phyloP scores from a whole-genome alignment of 2,888 invertebrate species.

The Diarsia brunnea region DNA sequence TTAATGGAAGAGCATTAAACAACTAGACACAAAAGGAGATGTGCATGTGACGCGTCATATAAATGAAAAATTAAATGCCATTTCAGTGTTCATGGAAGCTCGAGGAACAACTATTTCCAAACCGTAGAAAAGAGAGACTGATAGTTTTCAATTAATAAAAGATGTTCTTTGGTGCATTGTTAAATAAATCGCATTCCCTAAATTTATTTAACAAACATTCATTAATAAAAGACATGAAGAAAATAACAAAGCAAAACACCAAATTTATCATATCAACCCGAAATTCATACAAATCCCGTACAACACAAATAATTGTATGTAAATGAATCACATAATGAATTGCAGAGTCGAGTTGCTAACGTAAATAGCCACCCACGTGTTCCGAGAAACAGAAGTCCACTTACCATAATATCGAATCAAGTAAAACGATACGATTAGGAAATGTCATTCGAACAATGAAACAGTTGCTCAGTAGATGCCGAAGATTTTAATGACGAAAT shows the following conservation, averaged over 20 bases:
- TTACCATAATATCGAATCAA: constrained; percentile 78
- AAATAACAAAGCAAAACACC: constrained; percentile 9
- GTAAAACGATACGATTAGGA: constrained; percentile 76
- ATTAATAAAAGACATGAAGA: neutral
- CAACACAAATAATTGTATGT: constrained; percentile 27
- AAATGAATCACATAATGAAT: constrained; percentile 61
- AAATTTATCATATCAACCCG: constrained; percentile 24
- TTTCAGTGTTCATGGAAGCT: constrained; percentile 23
- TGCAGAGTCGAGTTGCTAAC: constrained; percentile 57
- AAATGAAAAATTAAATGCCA: constrained; percentile 18
- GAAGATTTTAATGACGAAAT: constrained; percentile 69
- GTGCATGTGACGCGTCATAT: constrained; percentile 13
- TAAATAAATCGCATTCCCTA: neutral
- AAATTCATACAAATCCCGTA: constrained; percentile 34
- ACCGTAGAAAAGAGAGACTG: neutral
- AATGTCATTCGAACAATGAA: constrained; percentile 78
- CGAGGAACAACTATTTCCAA: neutral
- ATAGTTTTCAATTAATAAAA: constrained; percentile 12
- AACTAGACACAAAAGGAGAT: constrained; percentile 5
- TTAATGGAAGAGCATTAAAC: constrained; percentile 15
- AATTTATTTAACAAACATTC: constrained; percentile 1
- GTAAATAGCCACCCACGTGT: constrained; percentile 69
- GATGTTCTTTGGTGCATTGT: neutral
- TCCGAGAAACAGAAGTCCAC: constrained; percentile 73
- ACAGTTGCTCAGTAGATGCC: constrained; percentile 51